Evolutionary conservation across 2,797 vertebrate species (phyloP).

Genomic region (Limosa lapponica): DNA sequence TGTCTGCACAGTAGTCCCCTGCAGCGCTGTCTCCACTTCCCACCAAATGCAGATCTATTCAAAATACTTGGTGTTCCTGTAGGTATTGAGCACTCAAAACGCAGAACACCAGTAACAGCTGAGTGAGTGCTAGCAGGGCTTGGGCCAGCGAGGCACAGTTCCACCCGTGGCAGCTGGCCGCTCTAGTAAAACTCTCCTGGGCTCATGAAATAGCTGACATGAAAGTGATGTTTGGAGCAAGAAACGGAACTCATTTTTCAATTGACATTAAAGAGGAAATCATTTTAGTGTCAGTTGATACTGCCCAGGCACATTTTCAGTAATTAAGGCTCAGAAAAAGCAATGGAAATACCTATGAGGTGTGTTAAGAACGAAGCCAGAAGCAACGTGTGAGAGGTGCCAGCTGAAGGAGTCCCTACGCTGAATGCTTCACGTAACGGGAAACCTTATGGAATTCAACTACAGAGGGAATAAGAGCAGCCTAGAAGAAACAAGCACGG

Average conservation of each 20-base stretch:
- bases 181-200: neutral
- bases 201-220: slow-evolving; percentile 17
- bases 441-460: neutral
- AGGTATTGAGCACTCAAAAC: neutral
- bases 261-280: slow-evolving; percentile 44
- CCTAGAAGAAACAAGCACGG: neutral
- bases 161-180: neutral
- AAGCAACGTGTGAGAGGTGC: neutral
- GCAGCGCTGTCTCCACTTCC: neutral
- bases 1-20: neutral
- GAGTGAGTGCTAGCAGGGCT: neutral
- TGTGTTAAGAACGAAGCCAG: slow-evolving; percentile 50
- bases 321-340: slow-evolving; percentile 36
- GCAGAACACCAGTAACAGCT: neutral
- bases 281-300: slow-evolving; percentile 47
- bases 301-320: slow-evolving; percentile 36
- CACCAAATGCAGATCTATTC: neutral
- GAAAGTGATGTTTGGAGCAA: slow-evolving; percentile 28
- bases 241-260: slow-evolving; percentile 51
- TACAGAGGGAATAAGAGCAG: neutral
- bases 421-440: neutral
- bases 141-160: neutral
- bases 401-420: neutral
- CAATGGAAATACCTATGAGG: slow-evolving; percentile 43
- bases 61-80: neutral